Evolutionary conservation across 2,113 vertebrate genomes (phyloP).

Genomic region (Microcebus tavaratra): DNA sequence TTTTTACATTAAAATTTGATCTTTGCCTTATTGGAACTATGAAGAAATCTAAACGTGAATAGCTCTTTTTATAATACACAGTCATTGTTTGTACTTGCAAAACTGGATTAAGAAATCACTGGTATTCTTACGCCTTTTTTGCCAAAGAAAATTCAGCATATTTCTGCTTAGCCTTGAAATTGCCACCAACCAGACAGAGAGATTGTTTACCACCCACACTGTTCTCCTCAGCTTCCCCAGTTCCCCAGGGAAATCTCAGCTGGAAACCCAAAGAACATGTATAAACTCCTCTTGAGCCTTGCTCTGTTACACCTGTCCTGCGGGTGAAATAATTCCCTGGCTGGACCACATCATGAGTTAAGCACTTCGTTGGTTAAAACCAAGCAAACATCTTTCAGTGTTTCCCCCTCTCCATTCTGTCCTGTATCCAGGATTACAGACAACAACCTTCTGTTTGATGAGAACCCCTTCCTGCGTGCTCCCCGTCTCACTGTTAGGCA

Average conservation of each 20-base stretch:
- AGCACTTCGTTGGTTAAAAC: background rate
- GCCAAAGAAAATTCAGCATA: slow-evolving; percentile 84
- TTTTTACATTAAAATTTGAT: slow-evolving; percentile 76
- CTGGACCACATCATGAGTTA: background rate
- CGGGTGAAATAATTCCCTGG: slow-evolving; percentile 53
- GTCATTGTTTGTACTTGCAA: slow-evolving; percentile 86
- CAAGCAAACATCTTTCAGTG: background rate
- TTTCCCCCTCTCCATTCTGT: rapidly evolving
- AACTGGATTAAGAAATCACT: slow-evolving; percentile 87
- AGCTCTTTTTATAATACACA: slow-evolving; percentile 79
- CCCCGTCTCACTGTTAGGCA: background rate
- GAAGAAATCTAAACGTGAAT: slow-evolving; percentile 74
- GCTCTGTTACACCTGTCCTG: slow-evolving; percentile 76
- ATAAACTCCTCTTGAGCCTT: slow-evolving; percentile 4
- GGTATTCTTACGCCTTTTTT: slow-evolving; percentile 81
- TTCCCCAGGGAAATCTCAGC: slow-evolving; percentile 81
- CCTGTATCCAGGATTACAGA: background rate
- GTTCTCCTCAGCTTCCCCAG: slow-evolving; percentile 70
- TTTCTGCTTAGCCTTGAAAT: slow-evolving; percentile 76
- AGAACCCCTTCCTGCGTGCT: background rate
- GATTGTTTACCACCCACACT: slow-evolving; percentile 77
- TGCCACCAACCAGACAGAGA: slow-evolving; percentile 82
- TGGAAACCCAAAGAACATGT: slow-evolving; percentile 8
- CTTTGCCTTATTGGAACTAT: slow-evolving; percentile 81
- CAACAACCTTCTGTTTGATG: background rate